These are phyloP conservation scores for Drosophila seguyi DNA, from an alignment of 1,140 invertebrate genomes.

Conservation along the genomic window DNA sequence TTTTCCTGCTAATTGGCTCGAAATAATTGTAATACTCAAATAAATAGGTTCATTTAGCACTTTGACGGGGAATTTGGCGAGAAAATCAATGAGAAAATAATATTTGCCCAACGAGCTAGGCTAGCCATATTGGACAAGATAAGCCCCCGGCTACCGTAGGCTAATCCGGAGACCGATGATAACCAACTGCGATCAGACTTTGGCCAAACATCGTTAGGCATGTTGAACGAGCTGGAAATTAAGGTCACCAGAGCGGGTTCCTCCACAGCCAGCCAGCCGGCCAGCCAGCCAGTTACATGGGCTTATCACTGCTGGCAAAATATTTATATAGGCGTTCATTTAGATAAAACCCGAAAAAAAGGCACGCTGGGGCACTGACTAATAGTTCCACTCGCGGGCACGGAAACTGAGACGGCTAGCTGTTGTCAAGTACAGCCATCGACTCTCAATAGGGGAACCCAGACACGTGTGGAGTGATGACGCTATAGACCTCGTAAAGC, in stretches of 20 bases:
- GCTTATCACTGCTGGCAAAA: slow-evolving; percentile 58
- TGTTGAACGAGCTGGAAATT: slow-evolving; percentile 31
- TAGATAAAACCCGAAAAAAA: slow-evolving; percentile 43
- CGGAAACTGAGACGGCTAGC: slow-evolving; percentile 11
- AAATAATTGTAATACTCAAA: slow-evolving; percentile 39
- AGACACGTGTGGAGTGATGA: slow-evolving; percentile 31
- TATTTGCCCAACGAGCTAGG: slow-evolving; percentile 1
- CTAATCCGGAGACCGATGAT: slow-evolving; percentile 31
- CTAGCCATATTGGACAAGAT: slow-evolving; percentile 26
- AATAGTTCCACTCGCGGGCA: slow-evolving; percentile 20
- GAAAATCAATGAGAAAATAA: slow-evolving; percentile 14
- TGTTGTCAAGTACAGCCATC: slow-evolving; percentile 38
- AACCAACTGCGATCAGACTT: slow-evolving; percentile 37
- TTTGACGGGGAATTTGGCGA: slow-evolving; percentile 23
- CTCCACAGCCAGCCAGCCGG: slow-evolving; percentile 7
- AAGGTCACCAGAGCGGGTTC: slow-evolving; percentile 23
- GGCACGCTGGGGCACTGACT: slow-evolving; percentile 31
- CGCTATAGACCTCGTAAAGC: slow-evolving; percentile 13
- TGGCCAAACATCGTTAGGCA: slow-evolving; percentile 36
- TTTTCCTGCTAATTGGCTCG: slow-evolving; percentile 18
- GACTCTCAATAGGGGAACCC: slow-evolving; percentile 12
- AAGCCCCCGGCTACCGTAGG: slow-evolving; percentile 23
- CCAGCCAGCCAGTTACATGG: slow-evolving; percentile 20
- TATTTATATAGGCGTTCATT: slow-evolving; percentile 53
- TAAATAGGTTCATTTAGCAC: slow-evolving; percentile 38